Conservation (phyloP, 2,113 vertebrate genomes). For the Diglossa brunneiventris region DNA sequence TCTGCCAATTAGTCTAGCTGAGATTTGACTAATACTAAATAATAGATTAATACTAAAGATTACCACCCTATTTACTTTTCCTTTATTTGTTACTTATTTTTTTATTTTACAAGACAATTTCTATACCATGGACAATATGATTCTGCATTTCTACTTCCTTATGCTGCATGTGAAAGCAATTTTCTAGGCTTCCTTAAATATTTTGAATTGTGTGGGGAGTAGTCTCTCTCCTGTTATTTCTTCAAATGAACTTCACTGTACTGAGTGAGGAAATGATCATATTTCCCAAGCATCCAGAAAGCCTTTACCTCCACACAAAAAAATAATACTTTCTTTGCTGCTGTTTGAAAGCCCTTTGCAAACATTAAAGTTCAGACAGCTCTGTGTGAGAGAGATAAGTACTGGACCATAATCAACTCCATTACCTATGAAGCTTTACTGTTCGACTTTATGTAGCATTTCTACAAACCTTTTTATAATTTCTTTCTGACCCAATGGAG, state of each 20-base stretch:
- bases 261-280: not conserved
- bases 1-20: not conserved
- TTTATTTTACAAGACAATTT: not conserved
- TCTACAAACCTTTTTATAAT: not conserved
- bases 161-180: not conserved
- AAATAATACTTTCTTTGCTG: not conserved
- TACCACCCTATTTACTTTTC: not conserved
- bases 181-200: not conserved
- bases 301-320: not conserved
- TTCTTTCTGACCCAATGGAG: not conserved
- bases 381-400: slow-evolving; percentile 19
- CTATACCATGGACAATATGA: not conserved
- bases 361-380: slow-evolving; percentile 1
- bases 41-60: not conserved
- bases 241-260: not conserved
- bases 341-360: not conserved
- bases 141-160: not conserved
- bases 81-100: not conserved
- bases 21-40: not conserved
- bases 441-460: not conserved
- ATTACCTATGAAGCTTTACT: not conserved
- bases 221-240: not conserved
- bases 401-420: not conserved
- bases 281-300: not conserved
- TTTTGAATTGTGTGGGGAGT: not conserved